A percentile compares a stretch with the other conserved stretches of the same genome.
These are phyloP conservation scores for Blastobasis lacticolella DNA, from an alignment of 2,888 invertebrate species.

Conservation along the genomic window DNA sequence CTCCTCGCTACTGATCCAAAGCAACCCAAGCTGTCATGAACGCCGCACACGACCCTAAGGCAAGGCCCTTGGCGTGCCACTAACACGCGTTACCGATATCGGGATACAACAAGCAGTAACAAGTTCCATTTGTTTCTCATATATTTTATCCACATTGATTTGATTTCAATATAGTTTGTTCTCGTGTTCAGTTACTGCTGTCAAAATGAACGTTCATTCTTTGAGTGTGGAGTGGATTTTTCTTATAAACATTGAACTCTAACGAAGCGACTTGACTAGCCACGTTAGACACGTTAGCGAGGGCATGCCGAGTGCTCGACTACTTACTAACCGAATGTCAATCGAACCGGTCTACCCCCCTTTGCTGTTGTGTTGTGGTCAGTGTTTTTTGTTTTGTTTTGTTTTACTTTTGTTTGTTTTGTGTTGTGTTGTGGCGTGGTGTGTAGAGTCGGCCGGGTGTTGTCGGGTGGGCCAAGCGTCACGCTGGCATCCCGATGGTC, in stretches of 20 bases:
- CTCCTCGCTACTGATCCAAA: slow-evolving; percentile 61
- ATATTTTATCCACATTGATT: slow-evolving; percentile 34
- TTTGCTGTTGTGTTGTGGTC: slow-evolving; percentile 66
- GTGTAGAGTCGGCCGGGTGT: slow-evolving; percentile 48
- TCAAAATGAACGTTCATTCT: slow-evolving; percentile 44
- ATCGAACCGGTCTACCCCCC: slow-evolving; percentile 44
- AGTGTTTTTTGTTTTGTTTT: slow-evolving; percentile 41
- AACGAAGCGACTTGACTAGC: not conserved
- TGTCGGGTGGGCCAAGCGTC: slow-evolving; percentile 59
- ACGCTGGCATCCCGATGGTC: slow-evolving; percentile 38
- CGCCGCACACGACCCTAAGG: slow-evolving; percentile 34
- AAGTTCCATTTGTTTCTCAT: slow-evolving; percentile 36
- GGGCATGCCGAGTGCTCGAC: slow-evolving; percentile 64
- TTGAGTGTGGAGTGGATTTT: slow-evolving; percentile 74
- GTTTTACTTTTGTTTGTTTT: slow-evolving; percentile 38
- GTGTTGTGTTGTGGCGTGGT: slow-evolving; percentile 59
- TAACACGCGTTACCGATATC: slow-evolving; percentile 54
- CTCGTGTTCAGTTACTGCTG: slow-evolving; percentile 59
- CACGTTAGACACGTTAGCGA: slow-evolving; percentile 22
- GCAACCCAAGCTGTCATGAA: slow-evolving; percentile 41
- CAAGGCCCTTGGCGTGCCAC: slow-evolving; percentile 43
- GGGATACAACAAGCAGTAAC: slow-evolving; percentile 48
- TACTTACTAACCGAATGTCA: slow-evolving; percentile 45
- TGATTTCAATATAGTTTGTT: slow-evolving; percentile 33
- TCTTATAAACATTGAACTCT: slow-evolving; percentile 28